These are phyloP conservation scores for Drosophila formosana DNA, from an alignment of 2,888 invertebrate genomes.

Conservation along the genomic window DNA sequence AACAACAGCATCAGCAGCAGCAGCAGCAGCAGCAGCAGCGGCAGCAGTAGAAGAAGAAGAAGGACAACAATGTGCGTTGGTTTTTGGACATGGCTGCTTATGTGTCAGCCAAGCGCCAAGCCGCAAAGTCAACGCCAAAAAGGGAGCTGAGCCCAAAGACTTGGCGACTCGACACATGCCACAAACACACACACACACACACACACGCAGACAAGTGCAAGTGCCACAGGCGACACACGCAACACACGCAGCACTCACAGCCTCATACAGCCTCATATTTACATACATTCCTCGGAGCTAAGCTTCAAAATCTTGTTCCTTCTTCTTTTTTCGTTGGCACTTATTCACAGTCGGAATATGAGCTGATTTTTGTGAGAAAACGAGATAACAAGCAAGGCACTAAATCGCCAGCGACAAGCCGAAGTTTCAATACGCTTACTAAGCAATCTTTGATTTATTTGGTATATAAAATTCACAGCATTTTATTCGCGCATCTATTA, in stretches of 20 bases:
- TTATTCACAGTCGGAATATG: conserved; percentile 6
- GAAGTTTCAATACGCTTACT: neutral
- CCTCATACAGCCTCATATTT: neutral
- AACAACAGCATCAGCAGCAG: neutral
- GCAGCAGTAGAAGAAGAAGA: neutral
- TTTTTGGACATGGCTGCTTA: conserved; percentile 45
- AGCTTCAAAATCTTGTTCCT: conserved; percentile 18
- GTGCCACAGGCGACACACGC: conserved; percentile 27
- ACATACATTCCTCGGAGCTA: conserved; percentile 9
- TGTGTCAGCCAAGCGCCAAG: conserved; percentile 40
- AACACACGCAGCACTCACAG: conserved; percentile 2
- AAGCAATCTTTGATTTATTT: too few relatives aligned
- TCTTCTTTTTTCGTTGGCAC: neutral
- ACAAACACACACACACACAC: neutral
- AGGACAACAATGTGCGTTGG: conserved; percentile 51
- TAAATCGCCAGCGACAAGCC: neutral
- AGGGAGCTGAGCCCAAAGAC: neutral
- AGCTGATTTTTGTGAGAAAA: neutral
- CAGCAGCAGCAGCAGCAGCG: neutral
- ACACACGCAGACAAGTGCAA: conserved; percentile 3
- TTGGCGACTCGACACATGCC: neutral
- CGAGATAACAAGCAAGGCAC: neutral
- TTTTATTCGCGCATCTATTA: too few relatives aligned
- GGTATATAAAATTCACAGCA: too few relatives aligned
- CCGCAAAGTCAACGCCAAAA: conserved; percentile 30